A percentile compares a stretch with the other conserved stretches of the same genome.
Conservation (phyloP, 2,113 vertebrate genomes). For the Haliaeetus leucogaster region DNA sequence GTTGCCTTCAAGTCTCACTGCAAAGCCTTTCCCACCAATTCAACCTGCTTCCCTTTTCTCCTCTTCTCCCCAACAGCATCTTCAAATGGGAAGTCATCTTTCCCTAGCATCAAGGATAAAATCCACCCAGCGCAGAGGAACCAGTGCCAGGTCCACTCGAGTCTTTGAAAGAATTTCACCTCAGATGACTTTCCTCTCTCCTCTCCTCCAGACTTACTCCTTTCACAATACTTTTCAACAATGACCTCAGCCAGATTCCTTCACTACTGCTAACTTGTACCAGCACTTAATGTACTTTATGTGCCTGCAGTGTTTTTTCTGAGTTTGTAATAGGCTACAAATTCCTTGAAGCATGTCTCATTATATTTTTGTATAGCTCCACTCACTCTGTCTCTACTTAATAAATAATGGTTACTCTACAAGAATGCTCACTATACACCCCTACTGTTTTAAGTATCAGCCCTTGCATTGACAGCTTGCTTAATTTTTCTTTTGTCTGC, state of each 20-base stretch:
- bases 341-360: slow-evolving; percentile 64
- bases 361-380: slow-evolving; percentile 52
- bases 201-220: background rate
- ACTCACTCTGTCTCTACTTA: slow-evolving; percentile 19
- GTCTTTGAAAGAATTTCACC: slow-evolving; percentile 44
- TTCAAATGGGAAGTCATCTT: background rate
- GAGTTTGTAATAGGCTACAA: slow-evolving; percentile 51
- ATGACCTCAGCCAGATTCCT: slow-evolving; percentile 54
- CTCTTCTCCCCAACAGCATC: background rate
- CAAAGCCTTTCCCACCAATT: background rate
- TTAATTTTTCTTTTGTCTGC: background rate
- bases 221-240: slow-evolving; percentile 56
- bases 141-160: background rate
- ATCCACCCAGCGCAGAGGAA: background rate
- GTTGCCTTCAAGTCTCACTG: background rate
- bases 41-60: background rate
- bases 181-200: slow-evolving; percentile 18
- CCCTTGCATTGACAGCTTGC: background rate
- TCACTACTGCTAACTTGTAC: slow-evolving; percentile 55
- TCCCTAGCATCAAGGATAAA: background rate
- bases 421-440: background rate
- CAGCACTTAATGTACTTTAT: slow-evolving; percentile 60
- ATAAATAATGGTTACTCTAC: slow-evolving; percentile 41
- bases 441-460: background rate
- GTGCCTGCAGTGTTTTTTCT: slow-evolving; percentile 40